Evolutionary conservation across 2,113 vertebrate genomes (phyloP).

Genomic region (Plecturocebus donacophilus): DNA sequence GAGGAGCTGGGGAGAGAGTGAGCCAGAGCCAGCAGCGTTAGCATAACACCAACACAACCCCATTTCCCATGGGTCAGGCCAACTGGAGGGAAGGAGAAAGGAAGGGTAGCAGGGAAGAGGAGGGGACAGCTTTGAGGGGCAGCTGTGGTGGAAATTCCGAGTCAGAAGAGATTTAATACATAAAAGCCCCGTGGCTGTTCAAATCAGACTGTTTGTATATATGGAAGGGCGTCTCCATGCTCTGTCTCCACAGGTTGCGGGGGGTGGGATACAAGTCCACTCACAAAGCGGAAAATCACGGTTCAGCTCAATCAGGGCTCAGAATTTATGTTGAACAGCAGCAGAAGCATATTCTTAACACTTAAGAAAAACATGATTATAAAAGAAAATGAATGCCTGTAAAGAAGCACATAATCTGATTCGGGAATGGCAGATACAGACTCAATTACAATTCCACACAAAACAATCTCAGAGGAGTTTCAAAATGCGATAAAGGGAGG

Average conservation of each 20-base stretch:
- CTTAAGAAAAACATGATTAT: neutral
- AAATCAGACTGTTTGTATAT: neutral
- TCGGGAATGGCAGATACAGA: neutral
- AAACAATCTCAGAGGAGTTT: neutral
- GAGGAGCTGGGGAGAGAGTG: neutral
- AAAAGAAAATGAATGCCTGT: neutral
- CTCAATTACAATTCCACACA: neutral
- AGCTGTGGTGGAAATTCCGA: neutral
- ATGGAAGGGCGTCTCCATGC: neutral
- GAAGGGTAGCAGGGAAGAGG: rapidly evolving
- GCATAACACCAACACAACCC: neutral
- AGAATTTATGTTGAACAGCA: neutral
- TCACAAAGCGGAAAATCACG: rapidly evolving
- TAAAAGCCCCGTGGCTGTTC: neutral
- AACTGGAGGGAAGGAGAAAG: neutral
- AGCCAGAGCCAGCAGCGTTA: no score
- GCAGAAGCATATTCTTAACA: neutral
- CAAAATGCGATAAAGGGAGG: neutral
- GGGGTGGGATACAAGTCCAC: no score
- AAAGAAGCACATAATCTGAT: neutral
- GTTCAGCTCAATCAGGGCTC: neutral
- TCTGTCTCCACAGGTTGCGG: neutral
- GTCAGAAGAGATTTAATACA: neutral
- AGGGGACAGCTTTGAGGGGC: neutral
- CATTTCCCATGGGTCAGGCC: neutral